Conservation (phyloP, 2,888 invertebrate genomes). For the Glaucopsyche alexis region DNA sequence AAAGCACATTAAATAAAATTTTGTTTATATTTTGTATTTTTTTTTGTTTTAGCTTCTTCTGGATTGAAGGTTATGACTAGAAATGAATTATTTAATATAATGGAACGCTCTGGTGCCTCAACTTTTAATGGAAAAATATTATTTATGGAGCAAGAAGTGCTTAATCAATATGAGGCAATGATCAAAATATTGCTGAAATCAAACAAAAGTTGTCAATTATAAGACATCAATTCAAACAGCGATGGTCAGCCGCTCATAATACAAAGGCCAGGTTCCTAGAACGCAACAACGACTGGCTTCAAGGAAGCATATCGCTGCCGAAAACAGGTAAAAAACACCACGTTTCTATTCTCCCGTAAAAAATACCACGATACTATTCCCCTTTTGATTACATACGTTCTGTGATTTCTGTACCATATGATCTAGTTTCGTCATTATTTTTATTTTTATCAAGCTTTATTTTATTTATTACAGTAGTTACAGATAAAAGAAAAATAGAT, state of each 20-base stretch:
- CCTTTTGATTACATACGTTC: no score
- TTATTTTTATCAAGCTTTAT: no score
- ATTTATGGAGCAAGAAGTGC: no score
- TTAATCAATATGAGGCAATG: no score
- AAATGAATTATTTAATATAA: no score
- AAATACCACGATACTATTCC: no score
- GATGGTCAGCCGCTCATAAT: background rate
- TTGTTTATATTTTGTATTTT: slow-evolving; percentile 3
- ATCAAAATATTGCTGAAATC: background rate
- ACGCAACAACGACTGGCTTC: slow-evolving; percentile 6
- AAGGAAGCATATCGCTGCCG: background rate
- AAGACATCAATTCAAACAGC: background rate
- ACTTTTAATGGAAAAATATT: no score
- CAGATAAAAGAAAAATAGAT: no score
- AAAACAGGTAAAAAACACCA: background rate
- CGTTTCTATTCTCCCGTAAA: background rate
- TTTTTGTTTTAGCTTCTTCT: background rate
- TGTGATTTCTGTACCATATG: no score
- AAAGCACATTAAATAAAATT: slow-evolving; percentile 11
- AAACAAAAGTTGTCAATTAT: slow-evolving; percentile 11
- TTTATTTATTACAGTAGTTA: background rate
- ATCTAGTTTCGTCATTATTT: no score
- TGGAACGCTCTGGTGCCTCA: no score
- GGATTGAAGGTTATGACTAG: no score
- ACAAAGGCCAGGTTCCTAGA: background rate